A percentile compares a stretch with the other conserved stretches of the same genome.
Conservation (phyloP, 1,140 invertebrate species). For the Eupeodes corollae region DNA sequence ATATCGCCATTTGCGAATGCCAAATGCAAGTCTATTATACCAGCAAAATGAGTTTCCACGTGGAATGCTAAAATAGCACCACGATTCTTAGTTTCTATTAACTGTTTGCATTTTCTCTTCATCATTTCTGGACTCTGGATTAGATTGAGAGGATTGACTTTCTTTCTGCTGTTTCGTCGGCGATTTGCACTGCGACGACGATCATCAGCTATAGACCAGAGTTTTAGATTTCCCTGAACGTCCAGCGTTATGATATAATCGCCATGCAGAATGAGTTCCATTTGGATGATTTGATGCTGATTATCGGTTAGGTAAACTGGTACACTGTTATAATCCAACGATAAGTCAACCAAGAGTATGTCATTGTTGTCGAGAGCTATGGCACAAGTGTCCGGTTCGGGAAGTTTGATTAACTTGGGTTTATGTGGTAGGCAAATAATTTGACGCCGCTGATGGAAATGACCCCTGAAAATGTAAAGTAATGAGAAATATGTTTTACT, state of each 20-base stretch:
- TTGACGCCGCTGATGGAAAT: constrained; percentile 27
- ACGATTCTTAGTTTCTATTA: too few relatives aligned
- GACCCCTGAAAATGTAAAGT: constrained; percentile 14
- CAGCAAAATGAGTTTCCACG: background rate
- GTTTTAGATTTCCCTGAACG: constrained; percentile 18
- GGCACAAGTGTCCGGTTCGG: constrained; percentile 20
- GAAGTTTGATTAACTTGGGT: constrained; percentile 13
- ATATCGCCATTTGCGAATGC: constrained; percentile 1
- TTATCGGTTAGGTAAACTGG: constrained; percentile 10
- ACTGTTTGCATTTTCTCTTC: background rate
- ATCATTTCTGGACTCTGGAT: background rate
- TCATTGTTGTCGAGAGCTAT: constrained; percentile 16
- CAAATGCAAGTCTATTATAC: constrained; percentile 2
- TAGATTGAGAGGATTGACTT: constrained; percentile 1
- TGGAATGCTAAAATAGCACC: background rate
- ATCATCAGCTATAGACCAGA: constrained; percentile 15
- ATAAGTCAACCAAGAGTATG: constrained; percentile 20
- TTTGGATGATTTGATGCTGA: background rate
- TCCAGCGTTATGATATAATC: constrained; percentile 20
- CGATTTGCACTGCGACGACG: constrained; percentile 1
- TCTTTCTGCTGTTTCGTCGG: background rate
- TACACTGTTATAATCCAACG: constrained; percentile 13
- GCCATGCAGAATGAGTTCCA: constrained; percentile 4
- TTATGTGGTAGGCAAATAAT: constrained; percentile 20
- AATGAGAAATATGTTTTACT: too few relatives aligned